phyloP scores from a whole-genome alignment of 2,888 invertebrate species.

The Dione vanillae region DNA sequence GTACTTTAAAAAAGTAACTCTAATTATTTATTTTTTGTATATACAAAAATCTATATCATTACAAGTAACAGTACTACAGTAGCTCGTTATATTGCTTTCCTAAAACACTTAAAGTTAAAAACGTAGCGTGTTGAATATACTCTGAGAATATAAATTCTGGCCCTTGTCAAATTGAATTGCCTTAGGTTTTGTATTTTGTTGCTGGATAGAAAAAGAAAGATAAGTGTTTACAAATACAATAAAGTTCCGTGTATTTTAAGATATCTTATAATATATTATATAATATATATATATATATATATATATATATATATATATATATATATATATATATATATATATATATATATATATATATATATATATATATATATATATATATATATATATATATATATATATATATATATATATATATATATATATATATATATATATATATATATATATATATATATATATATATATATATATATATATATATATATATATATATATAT shows the following conservation, averaged over 20 bases:
- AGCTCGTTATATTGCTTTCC: background rate
- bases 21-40: background rate
- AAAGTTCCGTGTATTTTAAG: background rate
- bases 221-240: slow-evolving; percentile 29
- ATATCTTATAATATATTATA: background rate
- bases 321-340: background rate
- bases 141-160: slow-evolving; percentile 43
- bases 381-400: background rate
- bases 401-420: background rate
- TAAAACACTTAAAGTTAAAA: slow-evolving; percentile 17
- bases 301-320: no score
- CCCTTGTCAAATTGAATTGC: slow-evolving; percentile 45
- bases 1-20: no score
- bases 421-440: background rate
- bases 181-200: slow-evolving; percentile 35
- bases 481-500: no score
- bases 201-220: slow-evolving; percentile 11
- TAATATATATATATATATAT: background rate
- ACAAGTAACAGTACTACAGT: background rate
- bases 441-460: background rate
- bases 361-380: background rate
- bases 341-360: background rate
- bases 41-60: background rate
- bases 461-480: background rate
- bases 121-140: slow-evolving; percentile 17